Evolutionary conservation across 2,888 invertebrate species (phyloP).

Genomic region (Patella caerulea): DNA sequence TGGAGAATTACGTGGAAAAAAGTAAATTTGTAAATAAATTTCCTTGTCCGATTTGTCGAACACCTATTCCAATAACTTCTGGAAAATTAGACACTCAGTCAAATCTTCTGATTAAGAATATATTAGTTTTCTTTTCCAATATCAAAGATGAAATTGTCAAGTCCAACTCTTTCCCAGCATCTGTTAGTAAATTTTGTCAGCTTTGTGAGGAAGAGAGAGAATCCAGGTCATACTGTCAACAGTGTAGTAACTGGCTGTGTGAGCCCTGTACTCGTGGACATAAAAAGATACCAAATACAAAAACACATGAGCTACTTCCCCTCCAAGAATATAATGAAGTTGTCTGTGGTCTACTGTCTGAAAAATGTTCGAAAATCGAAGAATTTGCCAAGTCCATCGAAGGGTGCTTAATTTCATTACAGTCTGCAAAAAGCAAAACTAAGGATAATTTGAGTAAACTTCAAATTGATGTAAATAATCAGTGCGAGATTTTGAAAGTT

Average conservation of each 20-base stretch:
- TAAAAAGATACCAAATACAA: slow-evolving; percentile 33
- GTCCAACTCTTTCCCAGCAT: slow-evolving; percentile 1
- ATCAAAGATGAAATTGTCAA: neutral
- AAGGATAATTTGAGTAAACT: neutral
- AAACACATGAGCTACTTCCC: slow-evolving; percentile 20
- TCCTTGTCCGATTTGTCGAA: slow-evolving; percentile 39
- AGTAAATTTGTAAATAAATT: slow-evolving; percentile 18
- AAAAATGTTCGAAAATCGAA: neutral
- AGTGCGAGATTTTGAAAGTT: slow-evolving; percentile 14
- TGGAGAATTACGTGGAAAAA: slow-evolving; percentile 29
- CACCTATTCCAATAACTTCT: slow-evolving; percentile 26
- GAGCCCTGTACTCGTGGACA: slow-evolving; percentile 32
- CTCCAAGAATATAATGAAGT: slow-evolving; percentile 24
- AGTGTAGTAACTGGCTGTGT: slow-evolving; percentile 40
- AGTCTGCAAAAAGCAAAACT: neutral
- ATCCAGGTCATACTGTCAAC: slow-evolving; percentile 23
- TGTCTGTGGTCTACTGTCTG: slow-evolving; percentile 23
- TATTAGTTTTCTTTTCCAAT: slow-evolving; percentile 34
- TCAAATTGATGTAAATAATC: slow-evolving; percentile 19
- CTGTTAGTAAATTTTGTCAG: slow-evolving; percentile 18
- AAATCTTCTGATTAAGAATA: slow-evolving; percentile 31
- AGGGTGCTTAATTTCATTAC: neutral
- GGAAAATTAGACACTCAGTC: slow-evolving; percentile 32
- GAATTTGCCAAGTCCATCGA: neutral
- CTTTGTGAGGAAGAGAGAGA: slow-evolving; percentile 26